These are phyloP conservation scores for Stenodema calcarata DNA, from an alignment of 2,888 invertebrate species.

Conservation along the genomic window DNA sequence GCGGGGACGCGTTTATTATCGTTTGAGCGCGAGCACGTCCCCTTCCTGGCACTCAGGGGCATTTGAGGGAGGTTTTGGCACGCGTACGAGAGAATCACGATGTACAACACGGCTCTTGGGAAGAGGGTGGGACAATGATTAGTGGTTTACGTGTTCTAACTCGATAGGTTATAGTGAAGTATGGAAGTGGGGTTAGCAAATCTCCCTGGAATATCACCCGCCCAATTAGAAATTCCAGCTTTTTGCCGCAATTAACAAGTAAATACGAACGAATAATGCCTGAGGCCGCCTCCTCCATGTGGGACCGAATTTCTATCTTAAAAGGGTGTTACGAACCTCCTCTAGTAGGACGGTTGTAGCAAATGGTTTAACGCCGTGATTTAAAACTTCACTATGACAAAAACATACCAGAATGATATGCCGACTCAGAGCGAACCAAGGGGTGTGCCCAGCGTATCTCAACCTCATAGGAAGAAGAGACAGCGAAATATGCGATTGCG, in stretches of 20 bases:
- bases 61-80: neutral
- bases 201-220: neutral
- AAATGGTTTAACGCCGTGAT: too few relatives aligned
- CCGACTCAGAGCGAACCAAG: too few relatives aligned
- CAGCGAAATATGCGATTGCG: too few relatives aligned
- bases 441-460: too few relatives aligned
- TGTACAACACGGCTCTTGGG: neutral
- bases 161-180: neutral
- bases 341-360: too few relatives aligned
- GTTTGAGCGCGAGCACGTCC: neutral
- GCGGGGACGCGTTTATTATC: neutral
- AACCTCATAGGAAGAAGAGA: too few relatives aligned
- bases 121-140: neutral
- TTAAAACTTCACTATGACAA: too few relatives aligned
- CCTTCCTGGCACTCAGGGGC: neutral
- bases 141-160: neutral
- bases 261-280: neutral
- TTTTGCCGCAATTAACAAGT: neutral
- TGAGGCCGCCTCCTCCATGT: neutral
- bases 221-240: neutral
- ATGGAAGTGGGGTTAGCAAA: neutral
- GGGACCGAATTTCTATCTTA: too few relatives aligned
- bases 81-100: neutral
- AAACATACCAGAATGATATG: too few relatives aligned
- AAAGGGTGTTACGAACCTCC: too few relatives aligned